Evolutionary conservation across 1,140 invertebrate genomes (phyloP).

Genomic region (Lepidotrigona ventralis): DNA sequence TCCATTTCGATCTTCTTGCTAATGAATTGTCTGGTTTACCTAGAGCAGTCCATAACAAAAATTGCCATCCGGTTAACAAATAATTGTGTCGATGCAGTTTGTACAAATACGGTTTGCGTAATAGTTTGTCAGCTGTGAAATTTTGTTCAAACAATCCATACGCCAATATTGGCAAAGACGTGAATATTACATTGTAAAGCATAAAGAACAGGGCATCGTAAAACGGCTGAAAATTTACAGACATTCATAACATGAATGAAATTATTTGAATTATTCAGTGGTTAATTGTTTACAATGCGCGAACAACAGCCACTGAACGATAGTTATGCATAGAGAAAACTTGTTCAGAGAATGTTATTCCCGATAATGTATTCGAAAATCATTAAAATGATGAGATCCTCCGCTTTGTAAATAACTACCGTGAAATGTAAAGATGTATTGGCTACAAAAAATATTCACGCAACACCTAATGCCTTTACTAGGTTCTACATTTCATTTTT

Average conservation of each 20-base stretch:
- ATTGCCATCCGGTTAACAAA: conserved; percentile 83
- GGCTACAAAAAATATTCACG: too few species aligned
- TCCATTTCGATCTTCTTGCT: not conserved
- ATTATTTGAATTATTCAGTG: not conserved
- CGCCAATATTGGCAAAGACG: conserved; percentile 85
- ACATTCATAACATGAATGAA: not conserved
- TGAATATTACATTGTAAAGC: conserved; percentile 88
- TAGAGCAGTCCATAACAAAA: conserved; percentile 84
- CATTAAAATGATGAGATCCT: too few species aligned
- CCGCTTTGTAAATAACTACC: too few species aligned
- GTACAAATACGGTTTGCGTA: conserved; percentile 84
- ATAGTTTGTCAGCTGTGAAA: conserved; percentile 81
- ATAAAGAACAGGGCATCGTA: conserved; percentile 88
- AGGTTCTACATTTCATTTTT: too few species aligned
- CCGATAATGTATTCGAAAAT: too few species aligned
- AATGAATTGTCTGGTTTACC: conserved; percentile 69
- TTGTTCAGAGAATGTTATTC: not conserved
- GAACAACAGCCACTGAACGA: too few species aligned
- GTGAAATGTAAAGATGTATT: too few species aligned
- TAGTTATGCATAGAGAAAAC: not conserved
- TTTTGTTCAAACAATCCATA: conserved; percentile 88
- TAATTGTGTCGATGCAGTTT: conserved; percentile 84
- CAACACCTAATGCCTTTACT: too few species aligned
- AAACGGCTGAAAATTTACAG: conserved; percentile 79
- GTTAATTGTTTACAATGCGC: too few species aligned